Conservation (phyloP, 2,113 vertebrate genomes). For the Neotoma lepida region DNA sequence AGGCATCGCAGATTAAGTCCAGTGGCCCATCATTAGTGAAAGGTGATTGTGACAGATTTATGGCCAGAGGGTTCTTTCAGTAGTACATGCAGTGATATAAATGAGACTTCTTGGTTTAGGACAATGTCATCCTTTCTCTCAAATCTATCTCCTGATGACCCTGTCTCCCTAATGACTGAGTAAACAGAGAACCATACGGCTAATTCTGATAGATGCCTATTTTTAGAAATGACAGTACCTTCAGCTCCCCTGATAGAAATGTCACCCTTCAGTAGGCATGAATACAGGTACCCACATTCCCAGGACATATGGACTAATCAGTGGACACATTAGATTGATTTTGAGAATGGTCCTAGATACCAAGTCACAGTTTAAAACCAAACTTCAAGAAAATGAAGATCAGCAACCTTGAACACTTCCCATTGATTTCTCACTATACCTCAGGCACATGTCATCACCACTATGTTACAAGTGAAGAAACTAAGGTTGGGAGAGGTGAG, state of each 20-base stretch:
- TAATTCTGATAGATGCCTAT: background rate
- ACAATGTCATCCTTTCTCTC: slow-evolving; percentile 1
- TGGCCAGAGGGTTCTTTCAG: background rate
- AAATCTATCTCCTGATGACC: background rate
- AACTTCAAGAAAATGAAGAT: slow-evolving; percentile 38
- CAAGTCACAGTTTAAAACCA: background rate
- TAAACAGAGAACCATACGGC: slow-evolving; percentile 1
- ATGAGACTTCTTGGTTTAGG: background rate
- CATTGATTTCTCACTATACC: background rate
- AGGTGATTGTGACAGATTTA: background rate
- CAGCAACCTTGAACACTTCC: background rate
- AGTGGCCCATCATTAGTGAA: slow-evolving; percentile 2
- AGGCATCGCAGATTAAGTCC: background rate
- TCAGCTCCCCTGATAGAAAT: slow-evolving; percentile 10
- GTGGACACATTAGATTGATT: background rate
- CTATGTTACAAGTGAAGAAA: background rate
- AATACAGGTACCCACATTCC: background rate
- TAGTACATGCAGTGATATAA: background rate
- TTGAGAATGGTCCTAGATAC: background rate
- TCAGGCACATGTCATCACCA: background rate
- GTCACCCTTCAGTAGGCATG: background rate
- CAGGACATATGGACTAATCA: background rate
- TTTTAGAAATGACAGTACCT: background rate
- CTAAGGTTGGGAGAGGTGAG: background rate
- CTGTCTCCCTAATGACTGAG: background rate